Percentiles rank a stretch among this genome's conserved stretches.
These are phyloP conservation scores for Meloidogyne floridensis DNA, from an alignment of 1,140 invertebrate genomes.

Conservation along the genomic window DNA sequence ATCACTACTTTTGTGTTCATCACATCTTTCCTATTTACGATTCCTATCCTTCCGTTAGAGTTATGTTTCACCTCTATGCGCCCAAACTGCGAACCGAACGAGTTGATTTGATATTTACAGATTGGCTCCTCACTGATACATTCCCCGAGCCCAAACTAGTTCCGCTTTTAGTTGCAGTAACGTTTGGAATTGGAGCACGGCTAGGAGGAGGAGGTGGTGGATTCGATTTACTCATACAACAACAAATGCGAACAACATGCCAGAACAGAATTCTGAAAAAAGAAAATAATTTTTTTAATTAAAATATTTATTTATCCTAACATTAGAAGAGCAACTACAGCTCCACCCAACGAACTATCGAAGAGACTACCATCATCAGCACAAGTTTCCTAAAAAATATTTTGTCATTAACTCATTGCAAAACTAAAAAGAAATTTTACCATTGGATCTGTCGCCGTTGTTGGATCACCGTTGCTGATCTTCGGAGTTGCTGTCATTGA, in stretches of 20 bases:
- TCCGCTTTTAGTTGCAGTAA: neutral
- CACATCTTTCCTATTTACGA: too few relatives aligned
- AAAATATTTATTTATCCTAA: neutral
- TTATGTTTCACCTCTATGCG: too few relatives aligned
- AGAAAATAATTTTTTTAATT: neutral
- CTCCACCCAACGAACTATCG: neutral
- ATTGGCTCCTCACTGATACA: neutral
- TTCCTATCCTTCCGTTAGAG: too few relatives aligned
- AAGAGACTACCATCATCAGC: constrained; percentile 6
- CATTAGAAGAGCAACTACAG: neutral
- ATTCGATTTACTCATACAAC: neutral
- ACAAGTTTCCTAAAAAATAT: neutral
- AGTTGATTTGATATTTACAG: neutral
- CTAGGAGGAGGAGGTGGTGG: neutral
- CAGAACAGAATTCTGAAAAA: neutral
- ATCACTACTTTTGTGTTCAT: too few relatives aligned
- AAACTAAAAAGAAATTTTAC: neutral
- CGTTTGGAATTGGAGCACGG: neutral
- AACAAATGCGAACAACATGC: constrained; percentile 6
- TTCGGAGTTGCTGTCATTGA: too few relatives aligned
- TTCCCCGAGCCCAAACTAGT: too few relatives aligned
- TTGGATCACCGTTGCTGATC: neutral
- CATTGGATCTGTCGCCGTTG: neutral
- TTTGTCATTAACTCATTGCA: neutral
- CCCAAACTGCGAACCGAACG: neutral